A percentile compares a stretch with the other conserved stretches of the same genome.
phyloP scores from a whole-genome alignment of 2,888 invertebrate genomes.

The Cephalotes varians region DNA sequence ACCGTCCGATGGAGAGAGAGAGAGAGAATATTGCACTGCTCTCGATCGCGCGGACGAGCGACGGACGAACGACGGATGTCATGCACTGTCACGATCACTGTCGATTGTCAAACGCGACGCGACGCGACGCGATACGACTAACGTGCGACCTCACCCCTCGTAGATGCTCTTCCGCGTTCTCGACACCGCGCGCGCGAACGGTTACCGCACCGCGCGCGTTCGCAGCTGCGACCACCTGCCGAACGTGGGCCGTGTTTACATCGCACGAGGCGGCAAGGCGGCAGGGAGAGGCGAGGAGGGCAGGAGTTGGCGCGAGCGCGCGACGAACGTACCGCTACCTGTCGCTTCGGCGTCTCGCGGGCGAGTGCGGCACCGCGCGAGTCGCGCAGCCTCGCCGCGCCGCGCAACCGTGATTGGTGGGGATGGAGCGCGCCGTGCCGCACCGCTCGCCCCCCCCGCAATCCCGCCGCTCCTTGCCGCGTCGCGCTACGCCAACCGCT shows the following conservation, averaged over 20 bases:
- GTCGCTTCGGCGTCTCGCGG: constrained; percentile 70
- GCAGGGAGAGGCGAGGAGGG: background rate
- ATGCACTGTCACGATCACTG: constrained; percentile 48
- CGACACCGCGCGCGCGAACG: background rate
- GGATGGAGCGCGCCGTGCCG: constrained; percentile 9
- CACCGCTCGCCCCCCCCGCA: background rate
- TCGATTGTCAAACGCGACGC: constrained; percentile 21
- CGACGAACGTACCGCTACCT: constrained; percentile 16
- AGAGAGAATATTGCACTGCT: constrained; percentile 29
- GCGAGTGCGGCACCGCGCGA: constrained; percentile 73
- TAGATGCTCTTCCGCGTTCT: background rate
- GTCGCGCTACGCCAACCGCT: constrained; percentile 18
- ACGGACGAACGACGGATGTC: constrained; percentile 25
- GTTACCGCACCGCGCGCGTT: constrained; percentile 12
- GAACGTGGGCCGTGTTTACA: constrained; percentile 39
- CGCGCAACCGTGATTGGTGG: constrained; percentile 53
- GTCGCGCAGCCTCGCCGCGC: constrained; percentile 53
- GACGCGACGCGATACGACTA: background rate
- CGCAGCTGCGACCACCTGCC: constrained; percentile 43
- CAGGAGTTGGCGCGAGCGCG: constrained; percentile 3
- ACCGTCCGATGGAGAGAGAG: background rate
- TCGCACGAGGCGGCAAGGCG: constrained; percentile 16
- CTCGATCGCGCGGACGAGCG: constrained; percentile 5
- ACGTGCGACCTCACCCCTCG: background rate
- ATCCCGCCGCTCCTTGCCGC: too few relatives aligned